Evolutionary conservation across 2,113 vertebrate species (phyloP), one percentile per base, ranked within the genome.

Genomic region (Phylloscopus trochilus): DNA sequence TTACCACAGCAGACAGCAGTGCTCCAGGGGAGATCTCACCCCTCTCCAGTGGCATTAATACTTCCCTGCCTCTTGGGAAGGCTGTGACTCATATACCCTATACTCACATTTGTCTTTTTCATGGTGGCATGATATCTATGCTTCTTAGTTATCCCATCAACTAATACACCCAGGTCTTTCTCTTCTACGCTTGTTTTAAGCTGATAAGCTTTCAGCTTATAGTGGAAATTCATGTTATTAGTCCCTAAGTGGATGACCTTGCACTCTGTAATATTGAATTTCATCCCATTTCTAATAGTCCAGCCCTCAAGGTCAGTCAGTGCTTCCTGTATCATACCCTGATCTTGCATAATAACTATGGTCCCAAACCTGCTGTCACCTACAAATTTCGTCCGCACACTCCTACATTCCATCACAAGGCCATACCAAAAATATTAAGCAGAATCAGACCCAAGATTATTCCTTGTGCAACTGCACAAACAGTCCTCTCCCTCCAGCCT

Each of bases 191-290:
- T 93, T 89, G 77, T 95, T 93, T 93, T 2, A 2, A 92, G 62
- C 91, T 84, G 91, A 96, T 96, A 95, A 97, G 95, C 74, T 70
- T 75, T 79, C 94, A 95, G 41, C 62, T 82, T 91, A 82, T 95
- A 95, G 93, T 95, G 89, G 87, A 95, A 97, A 95, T 91, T 92
- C 93, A 1, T 97, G 92, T 92, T 95, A 91, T 96, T 93, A 83
- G 49, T 95, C 87, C 94, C 89, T 76, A 95, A 95, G 91, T 92
- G 93, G 73, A 69, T 82, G 89, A 89, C 87, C 92, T 89, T 82
- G 89, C 70, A 79, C 87, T 95, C 89, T 78, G 58, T 46, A 73
- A 68, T 97, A 96, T 96, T 89, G 83, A 84, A 89, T 97, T 96
- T 96, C 96, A 89, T 58, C 58, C 69, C 62, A 76, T 93, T 95